Conservation (phyloP, 2,113 vertebrate species). For the human (Homo sapiens) region DNA sequence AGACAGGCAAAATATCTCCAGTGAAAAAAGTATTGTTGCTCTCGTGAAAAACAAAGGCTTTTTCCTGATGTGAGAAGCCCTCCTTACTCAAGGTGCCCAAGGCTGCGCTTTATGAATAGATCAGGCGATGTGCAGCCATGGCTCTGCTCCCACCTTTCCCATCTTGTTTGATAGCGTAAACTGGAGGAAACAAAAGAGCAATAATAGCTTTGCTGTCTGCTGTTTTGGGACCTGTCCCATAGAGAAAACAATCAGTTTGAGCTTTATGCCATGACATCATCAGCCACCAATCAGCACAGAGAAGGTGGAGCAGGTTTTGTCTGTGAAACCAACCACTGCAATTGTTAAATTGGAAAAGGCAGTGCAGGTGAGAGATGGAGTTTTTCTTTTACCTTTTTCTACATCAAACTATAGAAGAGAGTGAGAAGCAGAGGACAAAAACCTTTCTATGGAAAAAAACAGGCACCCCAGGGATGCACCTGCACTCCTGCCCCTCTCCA, state of each 20-base stretch:
- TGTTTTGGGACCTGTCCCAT: not conserved
- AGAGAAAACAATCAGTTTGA: slow-evolving; percentile 24
- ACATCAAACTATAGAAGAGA: not conserved
- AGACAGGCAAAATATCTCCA: not conserved
- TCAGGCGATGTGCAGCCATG: not conserved
- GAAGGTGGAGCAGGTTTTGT: slow-evolving; percentile 15
- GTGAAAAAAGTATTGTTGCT: not conserved
- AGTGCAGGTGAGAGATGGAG: not conserved
- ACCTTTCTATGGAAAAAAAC: not conserved
- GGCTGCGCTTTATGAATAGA: not conserved
- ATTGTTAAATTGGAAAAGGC: not conserved
- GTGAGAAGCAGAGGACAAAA: not conserved
- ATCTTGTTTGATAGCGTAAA: not conserved
- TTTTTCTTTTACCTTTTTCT: not conserved
- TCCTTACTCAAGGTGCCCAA: not conserved
- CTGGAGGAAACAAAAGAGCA: not conserved
- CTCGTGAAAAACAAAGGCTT: not conserved
- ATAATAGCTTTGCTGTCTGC: not conserved
- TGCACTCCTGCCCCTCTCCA: not conserved
- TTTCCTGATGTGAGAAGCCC: not conserved
- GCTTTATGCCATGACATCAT: slow-evolving; percentile 50
- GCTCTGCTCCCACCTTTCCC: not conserved
- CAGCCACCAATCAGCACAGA: slow-evolving; percentile 39
- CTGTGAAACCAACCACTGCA: not conserved
- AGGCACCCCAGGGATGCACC: not conserved